Conservation (phyloP, 1,140 invertebrate species). For the Pararge aegeria region DNA sequence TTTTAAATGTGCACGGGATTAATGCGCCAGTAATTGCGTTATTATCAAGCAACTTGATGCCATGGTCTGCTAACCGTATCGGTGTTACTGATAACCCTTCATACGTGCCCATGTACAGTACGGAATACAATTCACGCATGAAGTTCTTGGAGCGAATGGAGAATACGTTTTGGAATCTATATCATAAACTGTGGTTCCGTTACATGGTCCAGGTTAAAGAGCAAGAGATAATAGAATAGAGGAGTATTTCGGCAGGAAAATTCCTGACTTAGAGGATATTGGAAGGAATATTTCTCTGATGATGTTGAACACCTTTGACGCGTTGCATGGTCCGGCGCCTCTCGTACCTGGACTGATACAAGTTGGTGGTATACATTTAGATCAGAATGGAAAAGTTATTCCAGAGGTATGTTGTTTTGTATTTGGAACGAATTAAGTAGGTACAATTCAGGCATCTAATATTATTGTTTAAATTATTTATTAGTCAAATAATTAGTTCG, state of each 20-base stretch:
- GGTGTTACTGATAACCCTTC: constrained; percentile 82
- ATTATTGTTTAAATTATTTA: no score
- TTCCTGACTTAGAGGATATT: constrained; percentile 69
- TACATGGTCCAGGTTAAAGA: constrained; percentile 53
- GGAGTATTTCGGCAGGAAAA: constrained; percentile 61
- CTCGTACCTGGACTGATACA: constrained; percentile 74
- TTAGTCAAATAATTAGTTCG: no score
- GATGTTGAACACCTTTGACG: constrained; percentile 80
- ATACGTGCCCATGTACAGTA: constrained; percentile 81
- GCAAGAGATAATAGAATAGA: constrained; percentile 60
- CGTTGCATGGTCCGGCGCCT: constrained; percentile 77
- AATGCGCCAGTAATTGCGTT: constrained; percentile 80
- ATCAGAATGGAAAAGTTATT: constrained; percentile 27
- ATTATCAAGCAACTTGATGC: constrained; percentile 82
- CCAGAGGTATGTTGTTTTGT: constrained; percentile 34
- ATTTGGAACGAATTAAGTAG: no score
- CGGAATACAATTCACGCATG: constrained; percentile 68
- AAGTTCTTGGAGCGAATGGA: constrained; percentile 79
- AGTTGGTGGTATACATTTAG: constrained; percentile 42
- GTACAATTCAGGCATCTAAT: no score
- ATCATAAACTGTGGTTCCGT: constrained; percentile 51
- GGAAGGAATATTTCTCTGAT: constrained; percentile 66
- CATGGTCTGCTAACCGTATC: constrained; percentile 80
- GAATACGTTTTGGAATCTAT: constrained; percentile 69
- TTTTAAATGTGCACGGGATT: constrained; percentile 78